A percentile compares a stretch with the other conserved stretches of the same genome.
These are phyloP conservation scores for Choloepus hoffmanni DNA, from an alignment of 2,113 vertebrate species.

Conservation along the genomic window DNA sequence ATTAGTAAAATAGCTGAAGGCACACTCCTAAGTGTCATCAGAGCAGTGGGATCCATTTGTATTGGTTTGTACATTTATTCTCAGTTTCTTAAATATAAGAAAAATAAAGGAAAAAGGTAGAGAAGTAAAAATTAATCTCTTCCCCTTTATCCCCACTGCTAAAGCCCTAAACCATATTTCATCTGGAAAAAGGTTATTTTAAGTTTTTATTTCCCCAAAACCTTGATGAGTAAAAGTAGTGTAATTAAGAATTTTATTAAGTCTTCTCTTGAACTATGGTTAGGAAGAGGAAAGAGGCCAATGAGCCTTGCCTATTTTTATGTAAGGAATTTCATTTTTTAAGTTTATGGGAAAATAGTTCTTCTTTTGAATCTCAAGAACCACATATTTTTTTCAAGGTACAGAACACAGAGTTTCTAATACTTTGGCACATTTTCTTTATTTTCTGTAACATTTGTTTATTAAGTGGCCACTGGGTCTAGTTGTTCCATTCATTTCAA, in stretches of 20 bases:
- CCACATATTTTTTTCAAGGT: not conserved
- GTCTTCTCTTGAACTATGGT: not conserved
- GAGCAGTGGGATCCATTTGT: conserved; percentile 87
- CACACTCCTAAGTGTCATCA: conserved; percentile 87
- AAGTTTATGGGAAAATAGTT: conserved; percentile 6
- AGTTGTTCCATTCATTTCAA: conserved; percentile 16
- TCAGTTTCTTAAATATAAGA: not conserved
- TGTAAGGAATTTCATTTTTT: not conserved
- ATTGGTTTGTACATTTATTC: conserved; percentile 82
- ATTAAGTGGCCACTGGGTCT: not conserved
- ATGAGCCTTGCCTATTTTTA: conserved; percentile 1
- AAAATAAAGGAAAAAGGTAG: not conserved
- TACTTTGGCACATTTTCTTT: not conserved
- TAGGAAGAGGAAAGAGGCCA: conserved; percentile 27
- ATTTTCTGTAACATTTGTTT: not conserved
- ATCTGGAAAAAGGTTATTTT: not conserved
- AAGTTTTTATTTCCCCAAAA: conserved; percentile 22
- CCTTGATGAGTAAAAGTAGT: not conserved
- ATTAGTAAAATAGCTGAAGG: conserved; percentile 82
- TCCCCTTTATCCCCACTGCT: not conserved
- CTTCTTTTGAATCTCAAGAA: not conserved
- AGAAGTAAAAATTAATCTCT: not conserved
- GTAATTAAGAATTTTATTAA: not conserved
- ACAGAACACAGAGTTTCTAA: not conserved
- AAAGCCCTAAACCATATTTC: not conserved